These are phyloP conservation scores for Tragopan temminckii DNA, from an alignment of 2,797 vertebrate species.

Conservation along the genomic window DNA sequence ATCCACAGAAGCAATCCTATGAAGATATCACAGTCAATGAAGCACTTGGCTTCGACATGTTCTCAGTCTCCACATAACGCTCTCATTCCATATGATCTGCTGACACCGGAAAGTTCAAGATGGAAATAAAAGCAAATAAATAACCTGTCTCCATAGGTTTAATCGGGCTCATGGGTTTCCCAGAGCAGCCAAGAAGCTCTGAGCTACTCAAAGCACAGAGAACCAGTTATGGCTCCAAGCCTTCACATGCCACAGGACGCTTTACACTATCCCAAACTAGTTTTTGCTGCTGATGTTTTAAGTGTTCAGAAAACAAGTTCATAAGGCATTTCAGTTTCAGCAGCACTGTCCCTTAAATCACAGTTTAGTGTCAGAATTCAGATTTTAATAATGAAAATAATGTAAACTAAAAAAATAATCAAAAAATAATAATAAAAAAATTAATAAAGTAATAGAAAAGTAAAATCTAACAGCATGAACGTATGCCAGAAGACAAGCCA, in stretches of 20 bases:
- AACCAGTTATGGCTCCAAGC: not conserved
- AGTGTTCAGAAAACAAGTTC: not conserved
- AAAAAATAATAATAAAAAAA: not conserved
- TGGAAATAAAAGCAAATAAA: not conserved
- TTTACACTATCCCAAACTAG: not conserved
- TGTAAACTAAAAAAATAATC: not conserved
- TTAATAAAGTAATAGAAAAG: not conserved
- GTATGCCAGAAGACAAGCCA: constrained; percentile 21
- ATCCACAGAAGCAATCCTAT: not conserved
- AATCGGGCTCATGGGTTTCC: not conserved
- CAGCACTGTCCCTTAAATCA: not conserved
- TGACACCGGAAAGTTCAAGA: not conserved
- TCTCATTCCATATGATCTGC: not conserved
- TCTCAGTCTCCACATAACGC: not conserved
- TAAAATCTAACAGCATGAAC: not conserved
- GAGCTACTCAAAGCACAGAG: not conserved
- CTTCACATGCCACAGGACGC: not conserved
- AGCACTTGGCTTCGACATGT: not conserved
- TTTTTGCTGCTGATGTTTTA: not conserved
- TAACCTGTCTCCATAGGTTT: not conserved
- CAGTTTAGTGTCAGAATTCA: not conserved
- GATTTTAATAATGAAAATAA: not conserved
- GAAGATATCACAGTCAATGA: not conserved
- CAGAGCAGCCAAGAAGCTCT: not conserved
- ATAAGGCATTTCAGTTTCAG: not conserved